Percentiles rank a stretch among this genome's conserved stretches.
Evolutionary conservation across 2,888 invertebrate genomes (phyloP).

Genomic region (Priocnemis perturbator): DNA sequence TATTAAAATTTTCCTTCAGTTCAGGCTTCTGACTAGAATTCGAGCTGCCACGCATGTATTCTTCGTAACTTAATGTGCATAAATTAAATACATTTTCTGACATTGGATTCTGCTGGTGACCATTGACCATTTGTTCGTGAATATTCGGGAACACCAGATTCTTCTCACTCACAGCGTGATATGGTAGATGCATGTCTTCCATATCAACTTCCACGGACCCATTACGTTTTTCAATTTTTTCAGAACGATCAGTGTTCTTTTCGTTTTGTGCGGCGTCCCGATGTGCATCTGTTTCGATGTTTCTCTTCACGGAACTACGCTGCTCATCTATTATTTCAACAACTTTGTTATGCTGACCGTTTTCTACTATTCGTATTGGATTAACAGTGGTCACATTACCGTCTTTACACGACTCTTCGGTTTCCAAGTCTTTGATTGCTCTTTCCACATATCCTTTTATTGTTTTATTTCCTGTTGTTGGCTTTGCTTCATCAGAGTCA

Average conservation of each 20-base stretch:
- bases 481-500: conserved; percentile 34
- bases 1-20: conserved; percentile 13
- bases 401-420: conserved; percentile 38
- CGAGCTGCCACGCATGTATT: conserved; percentile 62
- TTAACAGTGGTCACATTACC: not conserved
- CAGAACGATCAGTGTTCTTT: conserved; percentile 24
- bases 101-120: conserved; percentile 42
- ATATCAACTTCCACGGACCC: conserved; percentile 48
- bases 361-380: conserved; percentile 31
- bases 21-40: conserved; percentile 27
- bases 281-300: conserved; percentile 18
- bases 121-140: conserved; percentile 49
- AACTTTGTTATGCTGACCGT: conserved; percentile 42
- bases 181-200: conserved; percentile 29
- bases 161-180: conserved; percentile 24
- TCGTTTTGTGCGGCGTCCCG: conserved; percentile 28
- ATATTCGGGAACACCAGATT: conserved; percentile 25
- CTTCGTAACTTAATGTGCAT: conserved; percentile 64
- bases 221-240: conserved; percentile 51
- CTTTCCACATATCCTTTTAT: conserved; percentile 64
- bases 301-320: conserved; percentile 25
- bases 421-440: conserved; percentile 59
- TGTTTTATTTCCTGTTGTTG: conserved; percentile 34
- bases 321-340: conserved; percentile 16
- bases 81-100: conserved; percentile 47